Percentiles rank a stretch among this genome's conserved stretches.
Conservation (phyloP, 2,888 invertebrate genomes). For the Lottia scabra region DNA sequence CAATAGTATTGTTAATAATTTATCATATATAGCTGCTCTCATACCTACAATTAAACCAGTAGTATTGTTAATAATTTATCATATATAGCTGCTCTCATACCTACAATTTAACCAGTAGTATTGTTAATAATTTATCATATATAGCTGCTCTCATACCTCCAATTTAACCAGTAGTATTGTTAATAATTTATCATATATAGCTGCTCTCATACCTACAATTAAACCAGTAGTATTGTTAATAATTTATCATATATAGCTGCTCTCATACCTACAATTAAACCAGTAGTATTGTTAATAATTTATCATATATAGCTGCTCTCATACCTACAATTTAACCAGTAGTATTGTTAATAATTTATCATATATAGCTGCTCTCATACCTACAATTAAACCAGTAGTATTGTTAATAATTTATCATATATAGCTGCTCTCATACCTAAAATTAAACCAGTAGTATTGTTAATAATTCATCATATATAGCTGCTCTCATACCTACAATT, state of each 20-base stretch:
- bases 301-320: slow-evolving; percentile 98
- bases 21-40: slow-evolving; percentile 98
- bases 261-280: slow-evolving; percentile 81
- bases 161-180: slow-evolving; percentile 11
- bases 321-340: slow-evolving; percentile 76
- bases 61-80: slow-evolving; percentile 80
- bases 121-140: slow-evolving; percentile 86
- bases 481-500: slow-evolving; percentile 89
- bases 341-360: slow-evolving; percentile 80
- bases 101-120: slow-evolving; percentile 66
- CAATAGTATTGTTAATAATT: slow-evolving; percentile 73
- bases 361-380: slow-evolving; percentile 98
- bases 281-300: slow-evolving; percentile 73
- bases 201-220: slow-evolving; percentile 89
- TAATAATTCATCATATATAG: slow-evolving; percentile 93
- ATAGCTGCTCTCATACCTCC: slow-evolving; percentile 95
- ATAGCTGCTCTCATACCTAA: slow-evolving; percentile 95
- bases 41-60: slow-evolving; percentile 76
- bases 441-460: slow-evolving; percentile 11
- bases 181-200: slow-evolving; percentile 93
- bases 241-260: slow-evolving; percentile 99
- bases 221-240: slow-evolving; percentile 13
- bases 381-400: slow-evolving; percentile 66
- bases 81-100: slow-evolving; percentile 98
- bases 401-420: slow-evolving; percentile 86